A percentile compares a stretch with the other conserved stretches of the same genome.
Conservation (phyloP, 1,140 invertebrate species). For the Drosophila carrolli region DNA sequence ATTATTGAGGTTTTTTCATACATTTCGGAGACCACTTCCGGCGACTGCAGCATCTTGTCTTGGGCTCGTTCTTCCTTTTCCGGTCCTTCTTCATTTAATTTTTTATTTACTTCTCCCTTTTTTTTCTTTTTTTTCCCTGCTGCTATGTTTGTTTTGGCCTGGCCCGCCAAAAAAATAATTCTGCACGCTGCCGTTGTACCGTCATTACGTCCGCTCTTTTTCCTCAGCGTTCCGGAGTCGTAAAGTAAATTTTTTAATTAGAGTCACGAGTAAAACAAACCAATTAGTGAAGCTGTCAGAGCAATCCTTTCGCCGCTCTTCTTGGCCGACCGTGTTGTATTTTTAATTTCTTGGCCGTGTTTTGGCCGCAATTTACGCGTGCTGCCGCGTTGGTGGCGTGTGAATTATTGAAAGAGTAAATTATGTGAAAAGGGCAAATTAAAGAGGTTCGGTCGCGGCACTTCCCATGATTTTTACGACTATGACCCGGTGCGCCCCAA, state of each 20-base stretch:
- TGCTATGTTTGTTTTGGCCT: conserved; percentile 29
- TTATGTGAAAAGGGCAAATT: conserved; percentile 70
- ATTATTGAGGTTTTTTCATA: conserved; percentile 62
- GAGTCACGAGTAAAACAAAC: conserved; percentile 82
- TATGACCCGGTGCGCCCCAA: not conserved
- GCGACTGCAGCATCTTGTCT: conserved; percentile 35
- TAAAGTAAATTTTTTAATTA: conserved; percentile 84
- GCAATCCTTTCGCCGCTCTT: conserved; percentile 66
- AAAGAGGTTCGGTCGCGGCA: conserved; percentile 41
- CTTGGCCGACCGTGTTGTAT: conserved; percentile 42
- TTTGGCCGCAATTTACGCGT: conserved; percentile 73
- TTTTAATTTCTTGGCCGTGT: conserved; percentile 76
- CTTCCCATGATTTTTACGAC: conserved; percentile 36
- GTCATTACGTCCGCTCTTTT: conserved; percentile 48
- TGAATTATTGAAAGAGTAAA: conserved; percentile 81
- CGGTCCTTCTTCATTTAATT: conserved; percentile 31
- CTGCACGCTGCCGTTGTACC: conserved; percentile 40
- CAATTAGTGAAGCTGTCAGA: conserved; percentile 81
- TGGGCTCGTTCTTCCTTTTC: conserved; percentile 14
- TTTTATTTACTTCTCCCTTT: conserved; percentile 12
- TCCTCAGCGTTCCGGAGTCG: conserved; percentile 56
- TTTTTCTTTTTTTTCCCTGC: not conserved
- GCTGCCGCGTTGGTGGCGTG: conserved; percentile 47
- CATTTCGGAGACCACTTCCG: conserved; percentile 52
- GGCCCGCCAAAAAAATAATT: conserved; percentile 39